Evolutionary conservation across 30 jellyfish, hydroid and myxozoan species (phyloP).

Genomic region (Clytia hemisphaerica): DNA sequence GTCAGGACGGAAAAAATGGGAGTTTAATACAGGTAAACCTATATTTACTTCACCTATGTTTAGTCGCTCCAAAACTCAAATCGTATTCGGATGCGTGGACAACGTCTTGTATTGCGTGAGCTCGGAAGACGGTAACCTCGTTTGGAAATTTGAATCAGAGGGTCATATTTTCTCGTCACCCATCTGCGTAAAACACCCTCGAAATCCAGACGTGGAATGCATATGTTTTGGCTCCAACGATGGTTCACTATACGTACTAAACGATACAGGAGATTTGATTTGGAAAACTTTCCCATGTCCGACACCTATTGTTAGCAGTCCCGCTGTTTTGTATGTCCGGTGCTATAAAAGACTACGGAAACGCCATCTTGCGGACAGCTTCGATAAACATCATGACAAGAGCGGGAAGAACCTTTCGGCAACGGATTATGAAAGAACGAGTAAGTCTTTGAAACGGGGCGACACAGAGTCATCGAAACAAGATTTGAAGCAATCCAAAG

Average conservation of each 20-base stretch:
- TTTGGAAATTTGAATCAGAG: conserved; percentile 46
- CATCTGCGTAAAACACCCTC: too few species aligned
- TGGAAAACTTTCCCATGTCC: conserved; percentile 46
- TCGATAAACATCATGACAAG: too few species aligned
- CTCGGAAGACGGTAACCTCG: conserved; percentile 16
- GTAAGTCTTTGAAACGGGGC: too few species aligned
- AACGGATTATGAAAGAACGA: too few species aligned
- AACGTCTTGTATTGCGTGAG: conserved; percentile 26
- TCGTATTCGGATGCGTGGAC: conserved; percentile 53
- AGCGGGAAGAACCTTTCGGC: too few species aligned
- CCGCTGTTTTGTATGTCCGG: conserved; percentile 9
- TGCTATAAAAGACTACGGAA: too few species aligned
- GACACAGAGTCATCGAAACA: too few species aligned
- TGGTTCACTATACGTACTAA: conserved; percentile 27
- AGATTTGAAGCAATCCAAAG: too few species aligned
- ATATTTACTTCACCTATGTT: conserved; percentile 56
- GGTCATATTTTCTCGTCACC: conserved; percentile 87
- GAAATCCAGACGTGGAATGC: background rate
- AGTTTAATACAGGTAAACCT: conserved; percentile 34
- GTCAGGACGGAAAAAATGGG: conserved; percentile 50
- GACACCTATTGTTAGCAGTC: conserved; percentile 42
- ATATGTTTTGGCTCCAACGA: conserved; percentile 65
- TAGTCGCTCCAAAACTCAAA: background rate
- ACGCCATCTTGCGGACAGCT: too few species aligned
- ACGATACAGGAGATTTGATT: conserved; percentile 35